phyloP scores from a whole-genome alignment of 92 coral and sea anemone genomes.

The Phymanthus crucifer region DNA sequence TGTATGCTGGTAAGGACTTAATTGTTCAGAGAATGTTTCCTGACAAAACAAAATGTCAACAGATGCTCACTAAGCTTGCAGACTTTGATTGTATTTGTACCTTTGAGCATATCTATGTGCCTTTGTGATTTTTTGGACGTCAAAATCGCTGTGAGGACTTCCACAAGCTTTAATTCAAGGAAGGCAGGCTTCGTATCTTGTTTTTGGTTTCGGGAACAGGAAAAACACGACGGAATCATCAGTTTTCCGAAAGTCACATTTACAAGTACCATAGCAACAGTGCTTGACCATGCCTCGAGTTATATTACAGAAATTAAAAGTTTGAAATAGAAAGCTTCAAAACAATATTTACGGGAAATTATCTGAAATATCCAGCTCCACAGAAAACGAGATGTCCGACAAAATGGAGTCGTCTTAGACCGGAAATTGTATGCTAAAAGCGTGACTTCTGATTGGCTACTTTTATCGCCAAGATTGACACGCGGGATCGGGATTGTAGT shows the following conservation, averaged over 20 bases:
- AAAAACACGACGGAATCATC: background rate
- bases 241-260: background rate
- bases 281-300: slow-evolving; percentile 5
- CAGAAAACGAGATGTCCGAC: background rate
- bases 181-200: no score
- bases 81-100: no score
- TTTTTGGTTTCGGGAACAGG: no score
- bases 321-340: background rate
- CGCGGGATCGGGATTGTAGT: background rate
- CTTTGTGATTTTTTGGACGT: no score
- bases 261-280: no score
- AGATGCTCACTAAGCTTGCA: background rate
- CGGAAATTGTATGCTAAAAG: background rate
- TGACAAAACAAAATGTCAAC: background rate
- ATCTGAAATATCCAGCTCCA: background rate
- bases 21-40: background rate
- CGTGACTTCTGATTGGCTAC: background rate
- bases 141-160: no score
- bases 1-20: background rate
- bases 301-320: background rate
- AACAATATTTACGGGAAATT: background rate
- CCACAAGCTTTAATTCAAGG: no score
- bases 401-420: background rate
- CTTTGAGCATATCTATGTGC: no score
- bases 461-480: background rate